Percentiles rank a stretch among this genome's conserved stretches.
phyloP scores from a whole-genome alignment of 2,888 invertebrate species.

The Crematogaster levior region DNA sequence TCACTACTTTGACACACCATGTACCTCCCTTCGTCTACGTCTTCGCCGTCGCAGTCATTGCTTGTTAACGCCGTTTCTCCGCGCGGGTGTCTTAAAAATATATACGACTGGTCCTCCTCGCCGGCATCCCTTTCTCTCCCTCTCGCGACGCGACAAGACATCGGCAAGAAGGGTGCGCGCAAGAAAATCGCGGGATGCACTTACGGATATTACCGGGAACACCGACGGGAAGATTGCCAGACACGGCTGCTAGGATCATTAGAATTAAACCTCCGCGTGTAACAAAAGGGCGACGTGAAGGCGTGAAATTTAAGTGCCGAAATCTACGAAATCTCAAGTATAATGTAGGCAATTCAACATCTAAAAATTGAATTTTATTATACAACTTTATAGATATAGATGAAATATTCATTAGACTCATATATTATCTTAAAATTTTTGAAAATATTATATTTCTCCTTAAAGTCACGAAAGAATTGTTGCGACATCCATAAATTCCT shows the following conservation, averaged over 20 bases:
- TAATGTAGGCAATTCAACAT: background rate
- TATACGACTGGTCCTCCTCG: conserved; percentile 38
- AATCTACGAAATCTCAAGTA: background rate
- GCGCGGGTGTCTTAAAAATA: conserved; percentile 69
- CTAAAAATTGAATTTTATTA: background rate
- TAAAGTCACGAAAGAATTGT: conserved; percentile 11
- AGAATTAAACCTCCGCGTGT: conserved; percentile 62
- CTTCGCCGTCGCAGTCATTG: conserved; percentile 69
- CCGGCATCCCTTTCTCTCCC: background rate
- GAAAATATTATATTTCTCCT: background rate
- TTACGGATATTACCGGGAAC: conserved; percentile 75
- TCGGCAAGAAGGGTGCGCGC: conserved; percentile 66
- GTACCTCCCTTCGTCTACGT: conserved; percentile 52
- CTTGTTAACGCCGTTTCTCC: conserved; percentile 76
- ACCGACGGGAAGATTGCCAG: conserved; percentile 49
- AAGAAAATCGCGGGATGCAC: conserved; percentile 77
- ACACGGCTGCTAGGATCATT: conserved; percentile 39
- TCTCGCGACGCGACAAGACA: conserved; percentile 50
- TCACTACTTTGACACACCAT: conserved; percentile 41
- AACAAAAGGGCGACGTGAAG: background rate
- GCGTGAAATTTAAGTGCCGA: conserved; percentile 12
- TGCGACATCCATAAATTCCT: background rate
- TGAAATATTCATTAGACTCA: background rate
- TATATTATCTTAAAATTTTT: background rate
- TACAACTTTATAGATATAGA: background rate